Conservation (phyloP, 2,113 vertebrate genomes). For the Carassius auratus region DNA sequence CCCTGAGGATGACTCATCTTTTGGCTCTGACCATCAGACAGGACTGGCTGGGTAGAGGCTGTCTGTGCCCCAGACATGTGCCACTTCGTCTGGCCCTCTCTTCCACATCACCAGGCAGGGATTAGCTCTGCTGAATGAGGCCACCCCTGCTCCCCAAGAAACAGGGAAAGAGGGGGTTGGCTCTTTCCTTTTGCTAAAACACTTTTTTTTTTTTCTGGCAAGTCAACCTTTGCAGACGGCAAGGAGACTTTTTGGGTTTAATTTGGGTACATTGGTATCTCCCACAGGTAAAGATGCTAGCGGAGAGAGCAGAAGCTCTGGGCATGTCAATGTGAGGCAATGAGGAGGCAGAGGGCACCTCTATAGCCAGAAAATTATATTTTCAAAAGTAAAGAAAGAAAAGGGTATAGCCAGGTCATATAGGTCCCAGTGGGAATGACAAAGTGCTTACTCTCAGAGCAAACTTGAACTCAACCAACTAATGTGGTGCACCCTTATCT, state of each 20-base stretch:
- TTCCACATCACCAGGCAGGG: slow-evolving; percentile 47
- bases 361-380: slow-evolving; percentile 15
- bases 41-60: slow-evolving; percentile 57
- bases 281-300: slow-evolving; percentile 11
- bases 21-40: slow-evolving; percentile 58
- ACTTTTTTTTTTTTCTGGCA: not conserved
- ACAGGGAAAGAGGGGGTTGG: slow-evolving; percentile 1
- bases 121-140: slow-evolving; percentile 40
- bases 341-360: slow-evolving; percentile 40
- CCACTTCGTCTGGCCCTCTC: slow-evolving; percentile 55
- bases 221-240: not conserved
- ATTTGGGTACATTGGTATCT: slow-evolving; percentile 29
- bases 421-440: slow-evolving; percentile 2
- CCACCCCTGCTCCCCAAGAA: slow-evolving; percentile 40
- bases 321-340: slow-evolving; percentile 21
- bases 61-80: slow-evolving; percentile 57
- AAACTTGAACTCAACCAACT: slow-evolving; percentile 26
- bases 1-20: slow-evolving; percentile 59
- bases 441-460: slow-evolving; percentile 34
- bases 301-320: slow-evolving; percentile 19
- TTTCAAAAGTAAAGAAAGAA: slow-evolving; percentile 31
- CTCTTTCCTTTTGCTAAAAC: slow-evolving; percentile 29
- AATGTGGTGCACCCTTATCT: slow-evolving; percentile 23
- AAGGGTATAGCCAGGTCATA: slow-evolving; percentile 40
- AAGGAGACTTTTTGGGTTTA: not conserved